Conservation (phyloP, 2,888 invertebrate species). For the Erpobdella octoculata region DNA sequence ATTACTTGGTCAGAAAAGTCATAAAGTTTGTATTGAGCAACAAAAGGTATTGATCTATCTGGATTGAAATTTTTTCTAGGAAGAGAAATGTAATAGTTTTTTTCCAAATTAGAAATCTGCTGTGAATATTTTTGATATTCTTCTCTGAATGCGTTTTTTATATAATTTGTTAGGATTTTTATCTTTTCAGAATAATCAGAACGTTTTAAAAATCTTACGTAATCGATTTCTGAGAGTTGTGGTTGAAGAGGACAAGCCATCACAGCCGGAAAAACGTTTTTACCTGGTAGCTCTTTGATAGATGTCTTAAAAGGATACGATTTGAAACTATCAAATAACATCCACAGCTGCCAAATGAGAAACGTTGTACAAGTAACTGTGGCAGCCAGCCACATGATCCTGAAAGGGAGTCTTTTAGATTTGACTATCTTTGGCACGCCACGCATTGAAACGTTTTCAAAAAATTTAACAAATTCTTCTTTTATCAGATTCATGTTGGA, state of each 20-base stretch:
- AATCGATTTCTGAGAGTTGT: not conserved
- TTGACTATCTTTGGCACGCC: constrained; percentile 17
- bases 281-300: not conserved
- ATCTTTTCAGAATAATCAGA: not conserved
- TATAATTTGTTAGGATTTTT: not conserved
- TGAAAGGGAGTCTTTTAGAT: not conserved
- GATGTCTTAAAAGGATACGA: constrained; percentile 2
- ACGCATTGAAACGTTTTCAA: not conserved
- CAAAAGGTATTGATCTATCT: not conserved
- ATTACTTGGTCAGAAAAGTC: not conserved
- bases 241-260: constrained; percentile 7
- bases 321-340: not conserved
- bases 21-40: not conserved
- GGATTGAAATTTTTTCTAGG: not conserved
- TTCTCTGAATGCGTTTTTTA: not conserved
- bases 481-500: not conserved
- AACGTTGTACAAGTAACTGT: not conserved
- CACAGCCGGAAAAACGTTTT: constrained; percentile 9
- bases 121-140: no score
- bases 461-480: constrained; percentile 9
- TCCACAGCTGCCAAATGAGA: constrained; percentile 15
- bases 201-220: not conserved
- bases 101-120: not conserved
- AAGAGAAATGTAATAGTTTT: not conserved
- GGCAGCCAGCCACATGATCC: constrained; percentile 10